Conservation (phyloP, 2,797 vertebrate genomes). For the Paedocypris micromegethes region DNA sequence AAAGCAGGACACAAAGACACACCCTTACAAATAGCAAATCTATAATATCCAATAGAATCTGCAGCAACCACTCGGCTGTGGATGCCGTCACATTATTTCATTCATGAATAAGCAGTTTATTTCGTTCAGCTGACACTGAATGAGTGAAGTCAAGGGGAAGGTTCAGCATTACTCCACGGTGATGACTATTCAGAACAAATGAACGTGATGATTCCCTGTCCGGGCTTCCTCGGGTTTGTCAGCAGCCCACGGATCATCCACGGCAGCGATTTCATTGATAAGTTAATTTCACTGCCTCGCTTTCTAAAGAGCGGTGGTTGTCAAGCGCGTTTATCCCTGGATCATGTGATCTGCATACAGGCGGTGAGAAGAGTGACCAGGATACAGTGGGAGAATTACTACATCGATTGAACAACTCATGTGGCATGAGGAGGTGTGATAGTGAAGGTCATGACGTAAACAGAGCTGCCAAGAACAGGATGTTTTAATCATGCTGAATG, state of each 20-base stretch:
- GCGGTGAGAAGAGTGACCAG: slow-evolving; percentile 21
- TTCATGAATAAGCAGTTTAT: no score
- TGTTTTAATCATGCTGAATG: slow-evolving; percentile 45
- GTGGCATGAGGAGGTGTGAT: slow-evolving; percentile 39
- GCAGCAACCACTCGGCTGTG: no score
- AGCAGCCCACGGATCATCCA: slow-evolving; percentile 4
- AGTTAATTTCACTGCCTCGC: slow-evolving; percentile 19
- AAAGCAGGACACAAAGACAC: no score
- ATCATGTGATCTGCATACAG: slow-evolving; percentile 45
- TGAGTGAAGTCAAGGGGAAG: background rate
- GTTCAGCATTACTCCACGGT: slow-evolving; percentile 5
- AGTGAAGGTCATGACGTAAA: slow-evolving; percentile 49
- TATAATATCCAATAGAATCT: no score
- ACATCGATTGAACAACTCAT: slow-evolving; percentile 48
- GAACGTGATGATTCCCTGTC: slow-evolving; percentile 15
- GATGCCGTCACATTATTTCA: no score
- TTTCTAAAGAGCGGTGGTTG: slow-evolving; percentile 31
- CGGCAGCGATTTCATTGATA: slow-evolving; percentile 33
- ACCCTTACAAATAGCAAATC: no score
- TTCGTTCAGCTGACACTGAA: background rate
- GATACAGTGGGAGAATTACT: slow-evolving; percentile 42
- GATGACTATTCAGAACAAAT: slow-evolving; percentile 25
- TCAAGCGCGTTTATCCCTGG: slow-evolving; percentile 31
- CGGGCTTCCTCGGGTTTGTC: slow-evolving; percentile 30
- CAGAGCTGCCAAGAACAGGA: slow-evolving; percentile 35